Evolutionary conservation across 1,140 invertebrate species (phyloP).

Genomic region (Mycetomoellerius zeteki): DNA sequence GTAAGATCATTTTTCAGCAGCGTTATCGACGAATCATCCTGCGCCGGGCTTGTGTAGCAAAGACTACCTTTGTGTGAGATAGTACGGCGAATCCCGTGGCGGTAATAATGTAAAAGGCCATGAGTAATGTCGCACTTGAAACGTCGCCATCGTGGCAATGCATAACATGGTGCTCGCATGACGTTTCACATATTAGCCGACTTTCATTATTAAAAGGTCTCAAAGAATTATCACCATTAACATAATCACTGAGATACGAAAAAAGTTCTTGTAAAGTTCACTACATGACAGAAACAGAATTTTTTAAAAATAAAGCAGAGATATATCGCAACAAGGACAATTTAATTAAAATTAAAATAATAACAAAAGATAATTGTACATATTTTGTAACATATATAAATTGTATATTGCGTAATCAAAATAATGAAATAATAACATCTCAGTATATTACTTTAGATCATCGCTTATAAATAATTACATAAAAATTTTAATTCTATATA

Average conservation of each 20-base stretch:
- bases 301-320: background rate
- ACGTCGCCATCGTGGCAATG: conserved; percentile 59
- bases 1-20: conserved; percentile 72
- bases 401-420: background rate
- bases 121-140: conserved; percentile 72
- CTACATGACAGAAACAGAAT: background rate
- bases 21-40: conserved; percentile 68
- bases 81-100: conserved; percentile 36
- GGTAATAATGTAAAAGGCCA: conserved; percentile 55
- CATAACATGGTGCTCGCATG: background rate
- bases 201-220: conserved; percentile 9
- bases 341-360: background rate
- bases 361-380: background rate
- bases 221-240: background rate
- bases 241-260: background rate
- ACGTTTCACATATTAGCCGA: conserved; percentile 12
- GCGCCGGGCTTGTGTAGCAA: background rate
- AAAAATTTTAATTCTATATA: background rate
- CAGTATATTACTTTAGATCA: background rate
- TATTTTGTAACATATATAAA: background rate
- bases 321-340: background rate
- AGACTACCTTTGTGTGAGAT: conserved; percentile 43
- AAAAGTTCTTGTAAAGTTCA: background rate
- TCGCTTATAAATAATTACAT: background rate
- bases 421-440: background rate